Evolutionary conservation across 1,140 invertebrate genomes (phyloP).

Genomic region (Lepidurus apus): DNA sequence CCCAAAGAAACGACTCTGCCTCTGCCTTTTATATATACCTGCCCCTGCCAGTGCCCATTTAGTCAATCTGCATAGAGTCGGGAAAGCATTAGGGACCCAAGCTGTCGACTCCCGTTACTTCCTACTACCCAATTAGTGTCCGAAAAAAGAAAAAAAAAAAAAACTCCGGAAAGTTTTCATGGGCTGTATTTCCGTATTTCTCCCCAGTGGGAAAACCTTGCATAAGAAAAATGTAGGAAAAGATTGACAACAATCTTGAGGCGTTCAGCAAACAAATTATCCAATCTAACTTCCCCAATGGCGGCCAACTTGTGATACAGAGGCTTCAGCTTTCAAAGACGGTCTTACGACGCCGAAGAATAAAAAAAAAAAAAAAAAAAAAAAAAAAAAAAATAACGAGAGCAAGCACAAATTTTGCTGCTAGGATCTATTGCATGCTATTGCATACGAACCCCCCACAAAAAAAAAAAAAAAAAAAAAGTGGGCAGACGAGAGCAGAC

Average conservation of each 20-base stretch:
- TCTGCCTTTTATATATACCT: constrained; percentile 19
- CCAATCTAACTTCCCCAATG: no score
- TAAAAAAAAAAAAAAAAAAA: no score
- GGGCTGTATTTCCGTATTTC: neutral
- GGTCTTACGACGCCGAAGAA: no score
- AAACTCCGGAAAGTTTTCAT: neutral
- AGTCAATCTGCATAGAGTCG: neutral
- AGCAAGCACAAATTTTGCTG: neutral
- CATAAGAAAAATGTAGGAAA: no score
- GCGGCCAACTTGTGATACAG: no score
- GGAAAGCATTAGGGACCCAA: neutral
- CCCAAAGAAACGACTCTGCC: neutral
- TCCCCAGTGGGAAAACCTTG: no score
- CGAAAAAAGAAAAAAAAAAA: no score
- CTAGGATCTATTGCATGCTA: neutral
- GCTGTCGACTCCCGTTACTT: constrained; percentile 5
- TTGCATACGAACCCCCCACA: neutral
- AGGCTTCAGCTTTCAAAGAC: no score
- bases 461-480: neutral
- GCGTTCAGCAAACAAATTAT: no score
- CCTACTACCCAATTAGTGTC: constrained; percentile 14
- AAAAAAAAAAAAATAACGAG: neutral
- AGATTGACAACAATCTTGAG: no score
- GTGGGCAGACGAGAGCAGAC: neutral
- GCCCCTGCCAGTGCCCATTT: constrained; percentile 3